Percentiles rank a stretch among this genome's conserved stretches.
These are phyloP conservation scores for Pogonomyrmex barbatus DNA, from an alignment of 1,140 invertebrate species.

Conservation along the genomic window DNA sequence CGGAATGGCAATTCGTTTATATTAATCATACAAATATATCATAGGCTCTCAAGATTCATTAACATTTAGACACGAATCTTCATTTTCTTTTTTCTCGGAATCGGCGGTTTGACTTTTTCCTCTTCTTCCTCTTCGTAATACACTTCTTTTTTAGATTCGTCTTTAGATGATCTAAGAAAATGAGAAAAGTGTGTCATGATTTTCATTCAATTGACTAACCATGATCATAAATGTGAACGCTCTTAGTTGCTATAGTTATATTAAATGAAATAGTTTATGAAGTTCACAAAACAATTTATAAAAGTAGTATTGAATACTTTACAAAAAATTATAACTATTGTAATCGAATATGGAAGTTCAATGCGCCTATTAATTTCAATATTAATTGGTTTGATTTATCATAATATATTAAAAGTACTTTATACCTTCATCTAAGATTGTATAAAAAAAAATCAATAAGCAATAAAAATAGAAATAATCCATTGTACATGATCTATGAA, in stretches of 20 bases:
- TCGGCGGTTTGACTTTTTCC: background rate
- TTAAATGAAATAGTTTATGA: background rate
- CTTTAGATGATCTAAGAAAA: constrained; percentile 15
- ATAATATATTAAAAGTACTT: constrained; percentile 16
- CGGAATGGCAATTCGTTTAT: background rate
- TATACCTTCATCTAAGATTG: constrained; percentile 11
- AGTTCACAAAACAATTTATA: background rate
- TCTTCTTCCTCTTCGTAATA: background rate
- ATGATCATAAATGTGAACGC: background rate
- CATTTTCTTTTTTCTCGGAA: constrained; percentile 31
- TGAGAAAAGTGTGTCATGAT: background rate
- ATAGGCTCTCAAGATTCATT: background rate
- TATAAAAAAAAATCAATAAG: background rate
- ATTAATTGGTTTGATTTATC: background rate
- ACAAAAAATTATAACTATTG: background rate
- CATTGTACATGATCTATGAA: background rate
- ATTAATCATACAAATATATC: background rate
- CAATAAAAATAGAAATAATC: constrained; percentile 5
- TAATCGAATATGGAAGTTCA: constrained; percentile 1
- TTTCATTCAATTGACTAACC: background rate
- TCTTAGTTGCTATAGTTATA: background rate
- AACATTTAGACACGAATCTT: background rate
- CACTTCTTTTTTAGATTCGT: background rate
- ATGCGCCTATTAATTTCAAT: background rate
- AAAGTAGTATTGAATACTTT: background rate